A percentile compares a stretch with the other conserved stretches of the same genome.
phyloP scores from a whole-genome alignment of 2,888 invertebrate species.

The Drosophila limbata region DNA sequence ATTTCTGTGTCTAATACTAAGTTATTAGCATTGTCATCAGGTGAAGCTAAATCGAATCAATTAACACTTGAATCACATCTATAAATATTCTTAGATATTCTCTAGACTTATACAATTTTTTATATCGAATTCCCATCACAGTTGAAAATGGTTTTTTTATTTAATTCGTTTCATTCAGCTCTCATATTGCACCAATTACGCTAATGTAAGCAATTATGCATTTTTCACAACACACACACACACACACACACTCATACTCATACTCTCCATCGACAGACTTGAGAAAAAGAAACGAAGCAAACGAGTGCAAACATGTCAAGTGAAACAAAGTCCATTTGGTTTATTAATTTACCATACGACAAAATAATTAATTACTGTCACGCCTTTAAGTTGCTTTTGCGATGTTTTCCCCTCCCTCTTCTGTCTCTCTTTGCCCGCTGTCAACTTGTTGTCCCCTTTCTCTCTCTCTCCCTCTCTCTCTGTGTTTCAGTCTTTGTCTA shows the following conservation, averaged over 20 bases:
- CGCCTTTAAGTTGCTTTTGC: slow-evolving; percentile 83
- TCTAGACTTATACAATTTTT: background rate
- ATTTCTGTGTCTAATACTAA: background rate
- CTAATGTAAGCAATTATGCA: slow-evolving; percentile 80
- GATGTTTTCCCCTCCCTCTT: slow-evolving; percentile 29
- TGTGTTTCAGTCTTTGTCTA: slow-evolving; percentile 57
- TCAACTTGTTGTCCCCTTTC: background rate
- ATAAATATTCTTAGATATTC: background rate
- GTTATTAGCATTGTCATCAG: too few species aligned
- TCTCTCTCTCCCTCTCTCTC: slow-evolving; percentile 6
- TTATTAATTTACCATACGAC: slow-evolving; percentile 82
- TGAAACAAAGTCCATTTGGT: slow-evolving; percentile 82
- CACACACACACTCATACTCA: slow-evolving; percentile 13
- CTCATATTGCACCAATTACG: slow-evolving; percentile 67
- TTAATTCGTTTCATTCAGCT: slow-evolving; percentile 42
- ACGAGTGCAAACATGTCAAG: slow-evolving; percentile 79
- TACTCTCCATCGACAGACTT: slow-evolving; percentile 8
- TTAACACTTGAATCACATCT: background rate
- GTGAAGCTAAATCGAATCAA: too few species aligned
- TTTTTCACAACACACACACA: slow-evolving; percentile 52
- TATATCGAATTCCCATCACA: slow-evolving; percentile 1
- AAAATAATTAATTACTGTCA: slow-evolving; percentile 86
- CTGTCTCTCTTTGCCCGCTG: slow-evolving; percentile 20
- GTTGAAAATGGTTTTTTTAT: slow-evolving; percentile 23
- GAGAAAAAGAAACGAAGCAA: slow-evolving; percentile 34